A percentile compares a stretch with the other conserved stretches of the same genome.
Conservation (phyloP, 2,888 invertebrate species). For the Chelonus formosanus region DNA sequence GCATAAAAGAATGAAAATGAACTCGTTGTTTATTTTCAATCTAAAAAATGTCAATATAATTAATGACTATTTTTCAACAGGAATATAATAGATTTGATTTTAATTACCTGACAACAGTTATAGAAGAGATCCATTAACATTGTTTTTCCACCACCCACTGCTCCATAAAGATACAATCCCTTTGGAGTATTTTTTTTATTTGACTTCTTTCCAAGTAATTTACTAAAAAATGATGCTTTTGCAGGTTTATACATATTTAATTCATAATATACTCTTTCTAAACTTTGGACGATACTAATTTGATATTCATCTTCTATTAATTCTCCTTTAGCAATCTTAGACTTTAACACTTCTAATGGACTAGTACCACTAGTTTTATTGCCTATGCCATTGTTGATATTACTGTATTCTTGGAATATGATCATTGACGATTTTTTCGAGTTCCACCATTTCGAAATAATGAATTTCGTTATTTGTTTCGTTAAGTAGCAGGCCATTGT, state of each 20-base stretch:
- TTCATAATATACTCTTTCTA: conserved; percentile 76
- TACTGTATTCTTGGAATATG: too few species aligned
- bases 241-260: conserved; percentile 71
- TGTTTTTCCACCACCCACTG: conserved; percentile 96
- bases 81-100: too few species aligned
- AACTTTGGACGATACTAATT: conserved; percentile 72
- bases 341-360: conserved; percentile 69
- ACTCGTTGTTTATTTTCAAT: conserved; percentile 79
- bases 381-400: too few species aligned
- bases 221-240: conserved; percentile 63
- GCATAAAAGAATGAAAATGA: conserved; percentile 98
- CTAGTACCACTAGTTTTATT: conserved; percentile 28
- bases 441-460: too few species aligned
- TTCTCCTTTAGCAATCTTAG: conserved; percentile 71
- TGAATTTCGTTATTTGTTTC: too few species aligned
- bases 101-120: conserved; percentile 73
- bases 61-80: neutral
- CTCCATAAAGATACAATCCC: conserved; percentile 89
- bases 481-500: too few species aligned
- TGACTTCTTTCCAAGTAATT: conserved; percentile 60
- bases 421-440: too few species aligned
- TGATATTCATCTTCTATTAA: conserved; percentile 79
- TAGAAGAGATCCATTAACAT: conserved; percentile 99
- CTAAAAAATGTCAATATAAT: conserved; percentile 58
- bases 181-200: conserved; percentile 69